Evolutionary conservation across 1,140 invertebrate genomes (phyloP).

Genomic region (Microplitis demolitor): DNA sequence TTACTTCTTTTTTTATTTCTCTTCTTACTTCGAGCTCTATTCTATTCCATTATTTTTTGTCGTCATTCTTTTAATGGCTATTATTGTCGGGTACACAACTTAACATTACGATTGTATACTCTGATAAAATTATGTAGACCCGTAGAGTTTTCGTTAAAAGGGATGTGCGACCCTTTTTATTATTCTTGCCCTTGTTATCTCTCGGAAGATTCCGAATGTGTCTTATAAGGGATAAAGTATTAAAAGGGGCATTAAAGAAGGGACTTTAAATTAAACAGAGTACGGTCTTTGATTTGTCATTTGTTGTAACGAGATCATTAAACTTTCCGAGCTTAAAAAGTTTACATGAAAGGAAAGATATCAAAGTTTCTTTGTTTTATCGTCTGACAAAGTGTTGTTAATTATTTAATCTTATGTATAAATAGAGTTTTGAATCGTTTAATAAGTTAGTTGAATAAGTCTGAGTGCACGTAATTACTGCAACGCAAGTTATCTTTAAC

Average conservation of each 20-base stretch:
- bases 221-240: conserved; percentile 1
- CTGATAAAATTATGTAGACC: background rate
- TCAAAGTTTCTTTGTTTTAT: no score
- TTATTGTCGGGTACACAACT: background rate
- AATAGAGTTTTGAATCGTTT: no score
- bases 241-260: background rate
- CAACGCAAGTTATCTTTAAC: no score
- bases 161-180: background rate
- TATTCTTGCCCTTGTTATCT: conserved; percentile 2
- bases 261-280: background rate
- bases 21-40: background rate
- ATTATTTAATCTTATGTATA: no score
- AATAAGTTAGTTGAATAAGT: no score
- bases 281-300: background rate
- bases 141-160: background rate
- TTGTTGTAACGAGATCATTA: background rate
- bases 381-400: no score
- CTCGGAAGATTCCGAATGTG: background rate
- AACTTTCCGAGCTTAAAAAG: background rate
- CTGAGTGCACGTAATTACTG: no score
- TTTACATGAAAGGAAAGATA: no score
- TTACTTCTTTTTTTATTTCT: no score
- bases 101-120: background rate
- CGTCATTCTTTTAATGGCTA: background rate
- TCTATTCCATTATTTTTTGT: background rate